Evolutionary conservation across 2,888 invertebrate genomes (phyloP).

Genomic region (Spodoptera exigua): DNA sequence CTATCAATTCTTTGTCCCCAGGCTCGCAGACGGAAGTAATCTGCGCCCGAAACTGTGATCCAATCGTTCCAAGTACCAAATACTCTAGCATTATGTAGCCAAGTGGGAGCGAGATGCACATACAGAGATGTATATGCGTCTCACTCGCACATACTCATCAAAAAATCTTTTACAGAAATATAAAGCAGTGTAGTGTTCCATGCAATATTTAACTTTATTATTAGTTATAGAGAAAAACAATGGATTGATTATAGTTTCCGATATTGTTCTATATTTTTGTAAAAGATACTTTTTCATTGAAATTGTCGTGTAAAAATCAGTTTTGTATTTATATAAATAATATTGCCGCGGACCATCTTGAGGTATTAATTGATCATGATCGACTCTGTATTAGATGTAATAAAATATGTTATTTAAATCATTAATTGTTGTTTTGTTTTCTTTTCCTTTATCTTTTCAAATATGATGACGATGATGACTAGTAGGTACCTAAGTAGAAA

Average conservation of each 20-base stretch:
- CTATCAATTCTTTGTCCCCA: constrained; percentile 60
- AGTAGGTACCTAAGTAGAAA: no score
- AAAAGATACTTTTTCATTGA: constrained; percentile 43
- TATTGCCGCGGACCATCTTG: constrained; percentile 56
- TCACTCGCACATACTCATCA: constrained; percentile 55
- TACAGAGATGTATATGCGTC: constrained; percentile 56
- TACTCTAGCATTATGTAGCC: constrained; percentile 52
- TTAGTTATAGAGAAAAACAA: constrained; percentile 23
- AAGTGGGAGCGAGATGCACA: constrained; percentile 60
- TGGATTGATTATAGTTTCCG: constrained; percentile 19
- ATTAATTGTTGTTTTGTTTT: constrained; percentile 41
- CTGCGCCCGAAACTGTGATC: constrained; percentile 59
- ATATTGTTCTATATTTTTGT: constrained; percentile 48
- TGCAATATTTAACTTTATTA: constrained; percentile 25
- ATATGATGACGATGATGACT: no score
- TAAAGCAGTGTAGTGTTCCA: constrained; percentile 30
- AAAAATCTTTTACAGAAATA: constrained; percentile 48
- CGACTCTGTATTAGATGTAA: constrained; percentile 72
- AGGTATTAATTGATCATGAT: constrained; percentile 66
- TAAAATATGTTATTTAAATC: constrained; percentile 68
- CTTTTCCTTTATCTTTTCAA: no score
- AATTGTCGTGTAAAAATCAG: constrained; percentile 54
- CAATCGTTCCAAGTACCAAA: constrained; percentile 55
- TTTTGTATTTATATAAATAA: constrained; percentile 67
- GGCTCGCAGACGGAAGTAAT: constrained; percentile 81